phyloP scores from a whole-genome alignment of 2,797 vertebrate genomes.

The Muscicapa striata region DNA sequence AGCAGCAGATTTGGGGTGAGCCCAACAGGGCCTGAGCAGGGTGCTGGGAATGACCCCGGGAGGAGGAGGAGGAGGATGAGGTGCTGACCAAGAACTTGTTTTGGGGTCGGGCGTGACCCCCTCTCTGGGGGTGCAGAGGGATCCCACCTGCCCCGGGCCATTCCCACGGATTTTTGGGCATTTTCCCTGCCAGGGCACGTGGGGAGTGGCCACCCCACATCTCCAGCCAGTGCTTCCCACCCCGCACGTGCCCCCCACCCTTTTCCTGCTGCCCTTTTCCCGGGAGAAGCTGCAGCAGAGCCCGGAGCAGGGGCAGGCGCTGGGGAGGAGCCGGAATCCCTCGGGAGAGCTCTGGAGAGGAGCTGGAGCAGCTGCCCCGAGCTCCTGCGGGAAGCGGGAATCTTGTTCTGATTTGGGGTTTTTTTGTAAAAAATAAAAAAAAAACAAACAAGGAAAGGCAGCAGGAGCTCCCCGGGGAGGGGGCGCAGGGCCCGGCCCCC shows the following conservation, averaged over 20 bases:
- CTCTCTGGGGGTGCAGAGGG: neutral
- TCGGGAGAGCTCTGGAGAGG: neutral
- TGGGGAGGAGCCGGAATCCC: neutral
- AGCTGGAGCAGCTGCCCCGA: neutral
- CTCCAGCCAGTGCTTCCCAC: neutral
- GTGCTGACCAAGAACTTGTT: fast-evolving
- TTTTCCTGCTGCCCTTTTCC: neutral
- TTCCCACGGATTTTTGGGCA: neutral
- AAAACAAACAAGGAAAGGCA: neutral
- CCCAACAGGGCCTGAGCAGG: neutral
- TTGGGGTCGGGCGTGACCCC: neutral
- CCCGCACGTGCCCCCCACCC: too few relatives aligned
- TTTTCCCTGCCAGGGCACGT: too few relatives aligned
- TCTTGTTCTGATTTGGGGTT: neutral
- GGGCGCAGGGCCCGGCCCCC: neutral
- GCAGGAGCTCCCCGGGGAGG: neutral
- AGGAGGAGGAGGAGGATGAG: neutral
- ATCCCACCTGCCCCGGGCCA: neutral
- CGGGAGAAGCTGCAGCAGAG: neutral
- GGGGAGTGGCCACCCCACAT: too few relatives aligned
- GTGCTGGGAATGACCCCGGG: too few relatives aligned
- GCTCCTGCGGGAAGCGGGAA: neutral
- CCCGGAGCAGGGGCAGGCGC: neutral
- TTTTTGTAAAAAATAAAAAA: neutral
- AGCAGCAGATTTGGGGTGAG: neutral